Conservation (phyloP, 2,797 vertebrate genomes). For the Chelonia mydas region DNA sequence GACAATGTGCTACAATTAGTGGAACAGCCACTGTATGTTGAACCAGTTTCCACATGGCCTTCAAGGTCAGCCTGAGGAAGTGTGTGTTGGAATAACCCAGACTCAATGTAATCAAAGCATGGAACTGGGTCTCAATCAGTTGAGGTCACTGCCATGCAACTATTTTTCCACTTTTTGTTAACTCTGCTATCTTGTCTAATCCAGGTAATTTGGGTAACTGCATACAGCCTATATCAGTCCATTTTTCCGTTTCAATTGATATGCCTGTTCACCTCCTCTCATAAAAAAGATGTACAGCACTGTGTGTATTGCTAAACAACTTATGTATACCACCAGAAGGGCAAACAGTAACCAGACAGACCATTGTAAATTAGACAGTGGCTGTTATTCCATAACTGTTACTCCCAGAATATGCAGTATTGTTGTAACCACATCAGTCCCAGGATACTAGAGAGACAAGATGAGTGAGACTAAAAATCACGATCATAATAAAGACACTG, state of each 20-base stretch:
- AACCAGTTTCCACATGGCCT: neutral
- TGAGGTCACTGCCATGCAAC: neutral
- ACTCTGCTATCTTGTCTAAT: neutral
- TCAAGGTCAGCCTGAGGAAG: neutral
- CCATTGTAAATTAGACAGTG: accelerated
- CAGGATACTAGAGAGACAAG: neutral
- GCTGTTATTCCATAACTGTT: neutral
- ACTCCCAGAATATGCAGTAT: neutral
- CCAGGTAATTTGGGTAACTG: slow-evolving; percentile 13
- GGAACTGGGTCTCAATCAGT: neutral
- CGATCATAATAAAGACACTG: neutral
- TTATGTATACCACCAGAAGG: neutral
- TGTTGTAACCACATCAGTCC: no score
- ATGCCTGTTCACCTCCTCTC: neutral
- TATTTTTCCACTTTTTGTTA: neutral
- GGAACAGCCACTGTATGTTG: neutral
- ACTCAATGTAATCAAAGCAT: neutral
- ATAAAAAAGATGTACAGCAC: neutral
- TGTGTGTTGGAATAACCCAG: neutral
- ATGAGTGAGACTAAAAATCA: neutral
- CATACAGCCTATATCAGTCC: neutral
- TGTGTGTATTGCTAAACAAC: neutral
- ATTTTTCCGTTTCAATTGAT: neutral
- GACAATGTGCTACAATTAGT: neutral
- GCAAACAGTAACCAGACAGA: slow-evolving; percentile 5